A percentile compares a stretch with the other conserved stretches of the same genome.
These are phyloP conservation scores for Diplazon laetatorius DNA, from an alignment of 2,888 invertebrate species.

Conservation along the genomic window DNA sequence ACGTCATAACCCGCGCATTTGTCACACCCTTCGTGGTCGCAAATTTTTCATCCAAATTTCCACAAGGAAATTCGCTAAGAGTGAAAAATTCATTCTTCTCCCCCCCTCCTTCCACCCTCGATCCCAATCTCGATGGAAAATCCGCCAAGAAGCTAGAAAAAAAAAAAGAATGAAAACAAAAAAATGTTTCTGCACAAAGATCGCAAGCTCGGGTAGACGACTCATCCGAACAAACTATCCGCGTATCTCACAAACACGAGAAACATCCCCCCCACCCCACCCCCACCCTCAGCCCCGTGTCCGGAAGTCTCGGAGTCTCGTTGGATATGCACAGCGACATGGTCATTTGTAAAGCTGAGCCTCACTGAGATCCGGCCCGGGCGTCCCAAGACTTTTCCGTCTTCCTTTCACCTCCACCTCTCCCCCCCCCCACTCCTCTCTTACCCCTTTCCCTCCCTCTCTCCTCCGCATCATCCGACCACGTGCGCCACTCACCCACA, in stretches of 20 bases:
- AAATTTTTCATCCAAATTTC: no score
- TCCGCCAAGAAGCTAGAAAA: background rate
- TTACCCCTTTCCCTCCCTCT: slow-evolving; percentile 1
- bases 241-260: background rate
- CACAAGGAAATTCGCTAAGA: no score
- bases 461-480: no score
- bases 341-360: slow-evolving; percentile 79
- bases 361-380: slow-evolving; percentile 64
- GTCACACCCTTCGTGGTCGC: no score
- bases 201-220: no score
- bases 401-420: slow-evolving; percentile 55
- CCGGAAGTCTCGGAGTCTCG: slow-evolving; percentile 64
- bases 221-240: background rate
- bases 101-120: no score
- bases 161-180: background rate
- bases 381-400: slow-evolving; percentile 73
- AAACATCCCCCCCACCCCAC: slow-evolving; percentile 23
- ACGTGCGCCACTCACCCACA: no score
- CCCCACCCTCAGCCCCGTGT: no score
- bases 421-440: background rate
- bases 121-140: background rate
- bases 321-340: slow-evolving; percentile 78
- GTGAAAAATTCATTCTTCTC: no score
- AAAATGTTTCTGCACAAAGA: slow-evolving; percentile 11
- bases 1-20: no score